Evolutionary conservation across 2,888 invertebrate genomes (phyloP).

Genomic region (Junonia oenone): DNA sequence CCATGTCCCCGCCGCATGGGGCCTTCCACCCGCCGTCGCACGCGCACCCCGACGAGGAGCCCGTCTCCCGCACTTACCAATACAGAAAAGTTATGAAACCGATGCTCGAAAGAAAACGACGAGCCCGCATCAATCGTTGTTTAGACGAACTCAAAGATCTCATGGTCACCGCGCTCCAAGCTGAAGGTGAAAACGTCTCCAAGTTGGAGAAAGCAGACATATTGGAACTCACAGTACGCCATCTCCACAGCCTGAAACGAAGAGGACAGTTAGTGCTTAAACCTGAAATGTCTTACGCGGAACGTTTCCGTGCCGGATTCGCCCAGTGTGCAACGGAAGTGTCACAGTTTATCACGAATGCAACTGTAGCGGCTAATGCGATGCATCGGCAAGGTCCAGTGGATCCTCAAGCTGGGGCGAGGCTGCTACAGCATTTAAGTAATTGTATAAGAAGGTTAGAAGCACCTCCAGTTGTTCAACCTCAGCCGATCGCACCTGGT

Average conservation of each 20-base stretch:
- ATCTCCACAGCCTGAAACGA: constrained; percentile 88
- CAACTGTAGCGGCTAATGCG: constrained; percentile 88
- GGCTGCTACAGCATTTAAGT: constrained; percentile 90
- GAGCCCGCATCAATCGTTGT: constrained; percentile 93
- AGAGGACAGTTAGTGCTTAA: constrained; percentile 80
- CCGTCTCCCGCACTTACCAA: constrained; percentile 93
- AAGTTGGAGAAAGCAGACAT: constrained; percentile 94
- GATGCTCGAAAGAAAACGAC: constrained; percentile 90
- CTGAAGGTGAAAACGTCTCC: constrained; percentile 93
- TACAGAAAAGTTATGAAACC: constrained; percentile 97
- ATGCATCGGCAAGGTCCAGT: constrained; percentile 82
- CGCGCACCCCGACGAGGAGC: constrained; percentile 71
- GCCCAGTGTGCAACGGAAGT: constrained; percentile 94
- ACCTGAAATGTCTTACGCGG: constrained; percentile 85
- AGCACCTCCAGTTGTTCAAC: constrained; percentile 81
- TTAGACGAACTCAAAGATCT: constrained; percentile 93
- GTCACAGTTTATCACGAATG: constrained; percentile 81
- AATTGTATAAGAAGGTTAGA: constrained; percentile 84
- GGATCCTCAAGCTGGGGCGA: constrained; percentile 89
- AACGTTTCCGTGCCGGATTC: constrained; percentile 91
- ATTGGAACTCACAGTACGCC: constrained; percentile 90
- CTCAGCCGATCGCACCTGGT: constrained; percentile 72
- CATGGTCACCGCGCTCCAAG: constrained; percentile 91
- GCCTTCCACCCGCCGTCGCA: constrained; percentile 71
- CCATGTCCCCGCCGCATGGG: constrained; percentile 74